Evolutionary conservation across 2,113 vertebrate species (phyloP).

Genomic region (Micromys minutus): DNA sequence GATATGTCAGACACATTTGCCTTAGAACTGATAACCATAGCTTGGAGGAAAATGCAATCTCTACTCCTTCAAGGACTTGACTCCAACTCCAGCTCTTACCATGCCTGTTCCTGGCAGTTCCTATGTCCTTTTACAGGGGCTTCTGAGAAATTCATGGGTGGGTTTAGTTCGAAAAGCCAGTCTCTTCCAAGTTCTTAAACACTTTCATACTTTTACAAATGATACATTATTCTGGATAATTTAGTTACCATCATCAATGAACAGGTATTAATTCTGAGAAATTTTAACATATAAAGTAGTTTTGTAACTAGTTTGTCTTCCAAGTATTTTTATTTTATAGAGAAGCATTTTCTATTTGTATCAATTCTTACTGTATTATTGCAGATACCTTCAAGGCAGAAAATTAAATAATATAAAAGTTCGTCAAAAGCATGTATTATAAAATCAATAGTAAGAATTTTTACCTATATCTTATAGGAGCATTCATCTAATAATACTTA

Average conservation of each 20-base stretch:
- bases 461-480: neutral
- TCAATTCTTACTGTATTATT: neutral
- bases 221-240: neutral
- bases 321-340: neutral
- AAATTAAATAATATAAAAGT: neutral
- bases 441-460: neutral
- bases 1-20: neutral
- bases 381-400: neutral
- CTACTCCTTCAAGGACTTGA: neutral
- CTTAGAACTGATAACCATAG: neutral
- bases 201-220: neutral
- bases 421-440: neutral
- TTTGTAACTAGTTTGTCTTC: neutral
- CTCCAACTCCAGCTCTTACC: neutral
- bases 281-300: neutral
- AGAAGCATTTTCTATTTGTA: neutral
- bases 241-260: neutral
- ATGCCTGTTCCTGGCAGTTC: too few species aligned
- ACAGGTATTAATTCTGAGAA: neutral
- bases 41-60: neutral
- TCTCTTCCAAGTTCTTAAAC: neutral
- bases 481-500: neutral
- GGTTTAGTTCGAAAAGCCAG: neutral
- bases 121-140: neutral
- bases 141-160: neutral